These are phyloP conservation scores for Puntigrus tetrazona DNA, from an alignment of 2,113 vertebrate genomes.

Conservation along the genomic window DNA sequence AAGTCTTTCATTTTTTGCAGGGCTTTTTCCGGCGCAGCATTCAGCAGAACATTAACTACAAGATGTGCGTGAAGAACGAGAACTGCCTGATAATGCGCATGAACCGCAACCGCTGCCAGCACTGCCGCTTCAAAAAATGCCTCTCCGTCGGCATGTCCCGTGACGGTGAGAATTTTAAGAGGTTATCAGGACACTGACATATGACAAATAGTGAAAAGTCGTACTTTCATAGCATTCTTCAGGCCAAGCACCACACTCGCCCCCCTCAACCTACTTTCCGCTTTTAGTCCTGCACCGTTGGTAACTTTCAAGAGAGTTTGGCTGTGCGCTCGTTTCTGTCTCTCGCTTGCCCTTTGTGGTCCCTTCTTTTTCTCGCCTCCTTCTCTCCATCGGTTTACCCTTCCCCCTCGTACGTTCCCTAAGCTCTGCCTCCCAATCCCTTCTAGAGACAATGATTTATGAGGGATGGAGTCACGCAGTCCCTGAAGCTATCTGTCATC, in stretches of 20 bases:
- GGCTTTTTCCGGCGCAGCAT: constrained; percentile 83
- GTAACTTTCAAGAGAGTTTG: constrained; percentile 48
- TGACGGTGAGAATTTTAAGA: constrained; percentile 74
- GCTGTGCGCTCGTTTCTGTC: constrained; percentile 52
- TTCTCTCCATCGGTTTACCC: constrained; percentile 48
- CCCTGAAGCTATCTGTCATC: constrained; percentile 80
- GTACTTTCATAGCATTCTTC: constrained; percentile 4
- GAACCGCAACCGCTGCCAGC: constrained; percentile 82
- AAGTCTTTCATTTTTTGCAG: constrained; percentile 59
- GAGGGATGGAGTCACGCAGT: constrained; percentile 73
- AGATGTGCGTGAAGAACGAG: constrained; percentile 83
- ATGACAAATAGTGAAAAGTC: constrained; percentile 1
- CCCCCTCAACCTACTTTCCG: constrained; percentile 50
- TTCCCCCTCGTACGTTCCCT: constrained; percentile 66
- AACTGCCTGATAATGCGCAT: constrained; percentile 82
- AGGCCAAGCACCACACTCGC: neutral
- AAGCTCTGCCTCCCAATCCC: constrained; percentile 63
- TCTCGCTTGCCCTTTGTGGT: constrained; percentile 47
- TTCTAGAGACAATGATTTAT: constrained; percentile 78
- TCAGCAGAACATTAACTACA: constrained; percentile 83
- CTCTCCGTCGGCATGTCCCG: constrained; percentile 82
- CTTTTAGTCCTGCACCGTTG: constrained; percentile 44
- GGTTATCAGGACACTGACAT: neutral
- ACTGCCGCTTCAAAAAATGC: constrained; percentile 84
- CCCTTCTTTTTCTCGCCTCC: constrained; percentile 58